Conservation (phyloP, 2,113 vertebrate genomes). For the Thryonomys swinderianus region DNA sequence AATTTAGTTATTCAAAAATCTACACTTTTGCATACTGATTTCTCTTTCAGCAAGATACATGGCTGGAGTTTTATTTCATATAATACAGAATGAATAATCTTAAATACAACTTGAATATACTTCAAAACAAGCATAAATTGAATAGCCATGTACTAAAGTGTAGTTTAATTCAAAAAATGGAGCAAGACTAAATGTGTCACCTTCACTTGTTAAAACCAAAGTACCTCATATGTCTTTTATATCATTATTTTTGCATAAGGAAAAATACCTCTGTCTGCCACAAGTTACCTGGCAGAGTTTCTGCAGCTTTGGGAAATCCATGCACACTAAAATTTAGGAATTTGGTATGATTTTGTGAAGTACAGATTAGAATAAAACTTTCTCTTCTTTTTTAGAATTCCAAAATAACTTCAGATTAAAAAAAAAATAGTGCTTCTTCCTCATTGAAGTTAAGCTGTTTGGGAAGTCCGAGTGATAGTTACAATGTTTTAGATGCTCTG, state of each 20-base stretch:
- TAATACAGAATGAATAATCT: not conserved
- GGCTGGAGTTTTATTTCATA: not conserved
- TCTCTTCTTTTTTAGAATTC: slow-evolving; percentile 68
- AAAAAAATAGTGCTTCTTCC: slow-evolving; percentile 54
- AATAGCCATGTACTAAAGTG: not conserved
- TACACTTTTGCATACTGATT: not conserved
- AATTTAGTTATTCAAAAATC: slow-evolving; percentile 27
- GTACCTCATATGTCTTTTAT: not conserved
- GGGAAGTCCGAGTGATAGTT: slow-evolving; percentile 39
- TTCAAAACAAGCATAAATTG: not conserved
- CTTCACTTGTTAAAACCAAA: slow-evolving; percentile 16
- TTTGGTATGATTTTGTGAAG: slow-evolving; percentile 56
- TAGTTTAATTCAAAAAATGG: not conserved
- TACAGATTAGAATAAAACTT: slow-evolving; percentile 53
- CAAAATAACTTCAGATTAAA: slow-evolving; percentile 67
- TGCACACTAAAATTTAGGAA: not conserved
- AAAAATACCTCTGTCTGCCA: not conserved
- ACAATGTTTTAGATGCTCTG: slow-evolving; percentile 26
- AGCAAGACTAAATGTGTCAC: not conserved
- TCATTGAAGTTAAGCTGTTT: slow-evolving; percentile 62
- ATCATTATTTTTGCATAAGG: not conserved
- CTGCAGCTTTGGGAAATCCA: slow-evolving; percentile 18
- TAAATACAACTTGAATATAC: slow-evolving; percentile 25
- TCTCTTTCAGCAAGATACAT: slow-evolving; percentile 25
- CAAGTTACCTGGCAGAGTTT: not conserved